Evolutionary conservation across 2,888 invertebrate species (phyloP), one percentile per base, ranked within the genome.

Genomic region (Xanthostigma xanthostigma): DNA sequence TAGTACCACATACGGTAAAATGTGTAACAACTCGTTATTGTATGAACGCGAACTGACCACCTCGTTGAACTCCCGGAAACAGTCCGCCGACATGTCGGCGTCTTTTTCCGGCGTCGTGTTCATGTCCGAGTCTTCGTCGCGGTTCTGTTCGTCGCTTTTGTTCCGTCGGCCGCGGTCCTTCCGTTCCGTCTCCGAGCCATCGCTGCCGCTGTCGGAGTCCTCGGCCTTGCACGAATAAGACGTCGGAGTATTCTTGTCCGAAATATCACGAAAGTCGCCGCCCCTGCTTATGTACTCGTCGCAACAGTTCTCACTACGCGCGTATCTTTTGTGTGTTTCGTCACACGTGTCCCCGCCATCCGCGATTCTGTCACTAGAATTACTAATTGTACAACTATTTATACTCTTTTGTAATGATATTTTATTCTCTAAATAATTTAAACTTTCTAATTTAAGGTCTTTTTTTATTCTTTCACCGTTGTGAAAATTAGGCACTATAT

Each of bases 1-100:
- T 72, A 93, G 86, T 69, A 93, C 85, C 72, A 93, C 92, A 74
- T 96, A 96, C 72, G 95, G 95, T 79, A 95, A 78, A 75, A 95
- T 89, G 69, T 88, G 79, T 65, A 95, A 79, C 63, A 78, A 73
- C 65, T 87, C 84, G 62, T 83, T 85, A 62, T 86, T 79, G 60
- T 77, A 78, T 53, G 87, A 81, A 62, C 76, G 73, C 61, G 77
- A 72, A 58, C 83, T 79, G 55, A 84, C 78, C 64, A 88, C 83
- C 72, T 93, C 84, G 68, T 92, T 87, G 92, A 94, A 96, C 72
- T 92, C 88, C 57, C 84, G 78, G 75, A 94, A 96, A 62, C 74
- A 73, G 12, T 53, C 50, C 35, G 63, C 64, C 27, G 68, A 55
- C 49, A 41, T 53, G 50, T 45, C 56, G 50, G 49, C 57, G 53